phyloP scores from a whole-genome alignment of 2,113 vertebrate genomes.

The Geococcyx californianus region DNA sequence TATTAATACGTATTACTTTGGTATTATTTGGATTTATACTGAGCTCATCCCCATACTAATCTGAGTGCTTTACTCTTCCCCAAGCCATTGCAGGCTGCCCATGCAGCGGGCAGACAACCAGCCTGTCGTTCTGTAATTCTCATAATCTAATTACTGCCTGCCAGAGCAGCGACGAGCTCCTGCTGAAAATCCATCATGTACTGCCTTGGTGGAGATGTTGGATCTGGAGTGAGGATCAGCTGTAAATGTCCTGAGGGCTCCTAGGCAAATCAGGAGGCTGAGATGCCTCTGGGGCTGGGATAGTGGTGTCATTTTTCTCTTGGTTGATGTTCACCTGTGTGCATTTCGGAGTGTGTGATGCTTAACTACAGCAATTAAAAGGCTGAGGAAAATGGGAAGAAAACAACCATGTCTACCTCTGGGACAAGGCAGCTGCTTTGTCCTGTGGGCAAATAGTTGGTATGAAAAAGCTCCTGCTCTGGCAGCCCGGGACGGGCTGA shows the following conservation, averaged over 20 bases:
- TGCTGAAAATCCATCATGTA: not conserved
- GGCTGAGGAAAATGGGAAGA: not conserved
- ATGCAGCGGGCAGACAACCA: not conserved
- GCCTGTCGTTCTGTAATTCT: constrained; percentile 51
- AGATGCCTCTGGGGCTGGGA: not conserved
- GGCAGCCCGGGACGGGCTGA: not conserved
- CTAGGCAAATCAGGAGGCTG: not conserved
- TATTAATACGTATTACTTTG: constrained; percentile 21
- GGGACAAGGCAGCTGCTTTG: not conserved
- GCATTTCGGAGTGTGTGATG: not conserved
- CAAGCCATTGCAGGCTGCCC: not conserved
- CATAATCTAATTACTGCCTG: constrained; percentile 19
- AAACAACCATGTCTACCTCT: not conserved
- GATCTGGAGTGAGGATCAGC: not conserved
- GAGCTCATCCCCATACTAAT: constrained; percentile 46
- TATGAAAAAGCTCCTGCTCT: not conserved
- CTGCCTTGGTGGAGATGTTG: not conserved
- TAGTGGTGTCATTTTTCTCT: not conserved
- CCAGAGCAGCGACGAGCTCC: constrained; percentile 14
- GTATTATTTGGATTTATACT: constrained; percentile 42
- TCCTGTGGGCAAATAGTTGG: not conserved
- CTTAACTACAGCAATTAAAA: not conserved
- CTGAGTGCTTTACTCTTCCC: constrained; percentile 22
- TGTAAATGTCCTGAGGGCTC: not conserved
- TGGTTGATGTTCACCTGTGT: not conserved